These are phyloP conservation scores for Hephaestus fuliginosus DNA, from an alignment of 2,797 vertebrate genomes.

Conservation along the genomic window DNA sequence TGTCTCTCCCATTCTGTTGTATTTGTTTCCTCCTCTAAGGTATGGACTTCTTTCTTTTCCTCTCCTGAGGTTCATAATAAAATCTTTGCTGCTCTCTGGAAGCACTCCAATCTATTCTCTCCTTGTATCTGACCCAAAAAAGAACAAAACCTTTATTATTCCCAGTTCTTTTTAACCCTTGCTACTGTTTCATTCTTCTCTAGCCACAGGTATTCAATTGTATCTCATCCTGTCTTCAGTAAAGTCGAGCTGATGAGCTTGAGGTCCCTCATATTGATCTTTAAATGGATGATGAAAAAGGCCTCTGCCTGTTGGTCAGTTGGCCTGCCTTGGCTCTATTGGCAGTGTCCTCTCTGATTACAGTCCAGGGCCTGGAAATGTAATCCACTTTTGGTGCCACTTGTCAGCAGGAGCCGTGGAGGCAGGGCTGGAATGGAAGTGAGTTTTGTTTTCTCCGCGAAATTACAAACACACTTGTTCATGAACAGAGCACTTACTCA, in stretches of 20 bases:
- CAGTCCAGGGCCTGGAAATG: conserved; percentile 45
- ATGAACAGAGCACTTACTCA: background rate
- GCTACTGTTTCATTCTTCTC: conserved; percentile 43
- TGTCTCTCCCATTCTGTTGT: background rate
- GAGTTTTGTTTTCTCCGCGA: conserved; percentile 19
- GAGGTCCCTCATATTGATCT: conserved; percentile 77
- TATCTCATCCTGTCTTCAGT: conserved; percentile 65
- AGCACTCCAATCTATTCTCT: conserved; percentile 64
- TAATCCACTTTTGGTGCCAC: conserved; percentile 65
- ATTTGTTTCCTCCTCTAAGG: conserved; percentile 1
- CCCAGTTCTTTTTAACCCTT: conserved; percentile 30
- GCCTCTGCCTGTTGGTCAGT: conserved; percentile 64
- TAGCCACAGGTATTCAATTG: conserved; percentile 56
- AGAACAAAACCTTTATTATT: conserved; percentile 35
- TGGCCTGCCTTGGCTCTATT: conserved; percentile 57
- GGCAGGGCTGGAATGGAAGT: conserved; percentile 27
- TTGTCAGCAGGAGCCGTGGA: conserved; percentile 56
- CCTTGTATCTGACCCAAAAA: conserved; percentile 53
- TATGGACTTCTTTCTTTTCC: conserved; percentile 3
- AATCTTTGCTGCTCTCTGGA: conserved; percentile 49
- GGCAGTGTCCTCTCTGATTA: conserved; percentile 68
- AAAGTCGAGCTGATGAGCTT: conserved; percentile 74
- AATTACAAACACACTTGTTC: conserved; percentile 17
- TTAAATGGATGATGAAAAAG: conserved; percentile 83
- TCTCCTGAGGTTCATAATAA: conserved; percentile 64